Conservation (phyloP, 2,113 vertebrate genomes). For the Gymnocephalus cernua region DNA sequence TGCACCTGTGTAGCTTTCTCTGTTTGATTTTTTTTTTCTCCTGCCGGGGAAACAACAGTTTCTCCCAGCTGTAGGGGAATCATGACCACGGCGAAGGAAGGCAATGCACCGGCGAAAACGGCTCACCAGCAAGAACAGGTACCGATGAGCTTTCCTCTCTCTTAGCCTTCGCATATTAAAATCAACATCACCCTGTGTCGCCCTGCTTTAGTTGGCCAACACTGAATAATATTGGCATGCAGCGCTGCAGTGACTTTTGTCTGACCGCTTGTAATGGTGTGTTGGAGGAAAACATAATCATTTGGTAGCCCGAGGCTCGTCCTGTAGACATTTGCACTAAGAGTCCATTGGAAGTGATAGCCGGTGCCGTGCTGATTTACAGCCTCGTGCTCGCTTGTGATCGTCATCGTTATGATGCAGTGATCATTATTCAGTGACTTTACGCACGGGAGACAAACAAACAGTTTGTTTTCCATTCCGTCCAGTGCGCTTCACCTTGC, state of each 20-base stretch:
- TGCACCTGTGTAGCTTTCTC: slow-evolving; percentile 31
- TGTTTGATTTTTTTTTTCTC: slow-evolving; percentile 17
- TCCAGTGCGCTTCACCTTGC: slow-evolving; percentile 50
- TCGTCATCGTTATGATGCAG: neutral
- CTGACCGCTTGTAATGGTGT: neutral
- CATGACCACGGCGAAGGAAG: slow-evolving; percentile 97
- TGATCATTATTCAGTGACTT: slow-evolving; percentile 40
- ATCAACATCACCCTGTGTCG: slow-evolving; percentile 8
- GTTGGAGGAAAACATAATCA: neutral
- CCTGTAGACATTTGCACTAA: neutral
- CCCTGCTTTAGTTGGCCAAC: neutral
- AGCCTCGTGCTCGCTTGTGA: neutral
- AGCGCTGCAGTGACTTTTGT: slow-evolving; percentile 41
- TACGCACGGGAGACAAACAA: slow-evolving; percentile 32
- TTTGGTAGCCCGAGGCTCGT: neutral
- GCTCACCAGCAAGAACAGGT: slow-evolving; percentile 96
- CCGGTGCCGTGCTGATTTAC: neutral
- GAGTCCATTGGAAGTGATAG: slow-evolving; percentile 9
- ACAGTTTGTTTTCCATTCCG: neutral
- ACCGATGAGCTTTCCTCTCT: slow-evolving; percentile 63
- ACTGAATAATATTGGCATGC: neutral
- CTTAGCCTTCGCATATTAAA: neutral
- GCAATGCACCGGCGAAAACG: slow-evolving; percentile 88
- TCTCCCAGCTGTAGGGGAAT: slow-evolving; percentile 70
- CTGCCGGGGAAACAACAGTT: slow-evolving; percentile 53